A percentile compares a stretch with the other conserved stretches of the same genome.
These are phyloP conservation scores for Heliothis peltigera DNA, from an alignment of 2,888 invertebrate genomes.

Conservation along the genomic window DNA sequence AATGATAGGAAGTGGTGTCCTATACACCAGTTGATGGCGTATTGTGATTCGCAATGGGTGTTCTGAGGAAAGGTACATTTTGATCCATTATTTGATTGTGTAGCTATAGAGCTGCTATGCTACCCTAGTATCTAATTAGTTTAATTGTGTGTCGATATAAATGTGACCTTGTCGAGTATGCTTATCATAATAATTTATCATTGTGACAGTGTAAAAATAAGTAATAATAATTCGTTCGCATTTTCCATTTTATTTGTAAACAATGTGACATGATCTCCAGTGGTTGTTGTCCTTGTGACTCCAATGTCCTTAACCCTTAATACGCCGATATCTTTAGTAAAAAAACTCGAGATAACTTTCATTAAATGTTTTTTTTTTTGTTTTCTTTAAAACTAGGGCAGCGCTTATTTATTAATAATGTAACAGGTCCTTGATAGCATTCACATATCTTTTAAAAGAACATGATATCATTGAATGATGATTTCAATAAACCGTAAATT, in stretches of 20 bases:
- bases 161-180: constrained; percentile 49
- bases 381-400: no score
- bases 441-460: no score
- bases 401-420: no score
- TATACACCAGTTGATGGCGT: constrained; percentile 65
- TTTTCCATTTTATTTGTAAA: constrained; percentile 36
- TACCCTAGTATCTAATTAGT: constrained; percentile 40
- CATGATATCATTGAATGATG: not conserved
- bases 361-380: not conserved
- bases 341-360: not conserved
- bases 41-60: constrained; percentile 71
- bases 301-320: constrained; percentile 2
- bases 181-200: constrained; percentile 42
- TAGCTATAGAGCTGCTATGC: constrained; percentile 32
- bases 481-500: not conserved
- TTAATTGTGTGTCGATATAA: constrained; percentile 23
- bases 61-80: constrained; percentile 70
- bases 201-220: constrained; percentile 21
- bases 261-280: constrained; percentile 17
- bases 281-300: not conserved
- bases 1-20: constrained; percentile 72
- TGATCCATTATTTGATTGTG: constrained; percentile 24
- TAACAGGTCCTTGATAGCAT: no score
- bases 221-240: constrained; percentile 13
- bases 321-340: not conserved